Conservation (phyloP, 1,140 invertebrate genomes). For the Grapholita molesta region DNA sequence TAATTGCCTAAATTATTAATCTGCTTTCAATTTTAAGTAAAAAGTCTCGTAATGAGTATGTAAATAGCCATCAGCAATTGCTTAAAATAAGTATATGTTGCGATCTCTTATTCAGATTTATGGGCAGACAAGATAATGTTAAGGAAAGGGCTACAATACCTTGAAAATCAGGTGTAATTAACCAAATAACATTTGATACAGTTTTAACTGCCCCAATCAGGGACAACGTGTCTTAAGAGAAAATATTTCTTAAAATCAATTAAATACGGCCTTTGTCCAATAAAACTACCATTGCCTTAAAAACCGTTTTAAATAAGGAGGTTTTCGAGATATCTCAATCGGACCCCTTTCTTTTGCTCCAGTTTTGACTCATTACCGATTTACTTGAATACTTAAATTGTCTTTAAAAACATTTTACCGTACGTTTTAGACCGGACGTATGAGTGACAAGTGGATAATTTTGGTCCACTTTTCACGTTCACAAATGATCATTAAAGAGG, state of each 20-base stretch:
- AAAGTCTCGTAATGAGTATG: too few species aligned
- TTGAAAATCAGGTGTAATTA: neutral
- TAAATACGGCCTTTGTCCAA: neutral
- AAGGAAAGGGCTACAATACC: neutral
- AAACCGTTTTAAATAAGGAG: neutral
- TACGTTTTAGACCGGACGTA: neutral
- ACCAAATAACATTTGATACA: neutral
- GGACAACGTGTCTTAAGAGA: neutral
- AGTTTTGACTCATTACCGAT: constrained; percentile 15
- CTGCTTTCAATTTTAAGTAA: too few species aligned
- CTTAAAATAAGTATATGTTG: neutral
- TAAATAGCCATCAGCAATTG: too few species aligned
- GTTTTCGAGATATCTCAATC: constrained; percentile 6
- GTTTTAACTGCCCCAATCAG: neutral
- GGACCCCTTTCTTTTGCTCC: constrained; percentile 1
- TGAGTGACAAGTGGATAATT: constrained; percentile 14
- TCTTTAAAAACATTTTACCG: constrained; percentile 6
- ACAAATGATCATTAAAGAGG: neutral
- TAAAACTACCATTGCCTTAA: constrained; percentile 6
- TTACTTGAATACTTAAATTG: constrained; percentile 11
- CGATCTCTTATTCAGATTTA: neutral
- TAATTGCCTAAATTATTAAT: too few species aligned
- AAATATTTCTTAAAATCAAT: constrained; percentile 13
- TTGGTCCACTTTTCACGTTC: neutral
- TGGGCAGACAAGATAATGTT: neutral